A percentile compares a stretch with the other conserved stretches of the same genome.
Conservation (phyloP, 1,140 invertebrate genomes). For the Atta colombica region DNA sequence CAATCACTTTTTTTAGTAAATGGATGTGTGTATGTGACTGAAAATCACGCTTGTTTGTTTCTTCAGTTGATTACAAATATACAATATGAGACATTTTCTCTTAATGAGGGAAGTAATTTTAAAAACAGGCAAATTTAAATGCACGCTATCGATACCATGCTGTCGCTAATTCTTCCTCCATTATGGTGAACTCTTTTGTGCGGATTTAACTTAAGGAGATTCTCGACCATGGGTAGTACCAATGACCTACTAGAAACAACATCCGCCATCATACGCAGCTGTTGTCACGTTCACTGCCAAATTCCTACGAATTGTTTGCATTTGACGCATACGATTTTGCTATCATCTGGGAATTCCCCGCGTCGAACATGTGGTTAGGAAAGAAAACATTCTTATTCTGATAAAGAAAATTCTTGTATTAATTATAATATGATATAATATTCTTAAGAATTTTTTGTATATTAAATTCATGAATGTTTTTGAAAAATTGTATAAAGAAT, state of each 20-base stretch:
- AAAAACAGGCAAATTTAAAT: background rate
- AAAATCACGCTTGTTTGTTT: background rate
- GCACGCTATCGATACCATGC: background rate
- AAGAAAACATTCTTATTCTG: background rate
- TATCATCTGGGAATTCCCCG: constrained; percentile 1
- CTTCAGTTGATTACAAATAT: background rate
- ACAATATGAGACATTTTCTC: background rate
- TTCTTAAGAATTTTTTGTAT: no score
- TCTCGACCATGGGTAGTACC: constrained; percentile 20
- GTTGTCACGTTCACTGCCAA: constrained; percentile 46
- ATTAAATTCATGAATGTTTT: no score
- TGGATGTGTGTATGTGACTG: background rate
- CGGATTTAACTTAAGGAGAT: background rate
- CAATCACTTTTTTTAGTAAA: no score
- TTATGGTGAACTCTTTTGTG: background rate
- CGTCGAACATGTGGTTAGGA: background rate
- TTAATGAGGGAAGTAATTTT: background rate
- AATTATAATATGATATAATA: no score
- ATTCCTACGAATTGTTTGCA: constrained; percentile 61
- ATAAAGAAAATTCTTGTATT: no score
- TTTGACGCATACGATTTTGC: constrained; percentile 2
- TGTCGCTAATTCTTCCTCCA: background rate
- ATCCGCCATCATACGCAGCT: constrained; percentile 49
- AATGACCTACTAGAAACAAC: constrained; percentile 68
- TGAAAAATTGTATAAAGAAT: no score